Evolutionary conservation across 2,888 invertebrate genomes (phyloP).

Genomic region (Parnassius apollo): DNA sequence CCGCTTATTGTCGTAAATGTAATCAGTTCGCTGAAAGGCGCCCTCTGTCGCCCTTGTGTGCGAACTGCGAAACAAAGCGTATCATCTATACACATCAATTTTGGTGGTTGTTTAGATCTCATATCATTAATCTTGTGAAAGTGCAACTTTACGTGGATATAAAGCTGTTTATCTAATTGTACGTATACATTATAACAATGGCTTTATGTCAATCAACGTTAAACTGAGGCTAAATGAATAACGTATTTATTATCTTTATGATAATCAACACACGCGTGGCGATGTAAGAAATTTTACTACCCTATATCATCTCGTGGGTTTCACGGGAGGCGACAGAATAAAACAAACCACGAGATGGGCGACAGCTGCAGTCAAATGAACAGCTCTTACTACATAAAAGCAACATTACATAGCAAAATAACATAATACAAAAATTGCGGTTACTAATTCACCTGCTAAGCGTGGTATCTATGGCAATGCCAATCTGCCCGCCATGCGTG

Average conservation of each 20-base stretch:
- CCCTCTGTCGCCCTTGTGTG: conserved; percentile 30
- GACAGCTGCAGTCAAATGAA: not conserved
- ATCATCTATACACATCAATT: conserved; percentile 20
- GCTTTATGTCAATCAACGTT: not conserved
- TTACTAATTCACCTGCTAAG: not conserved
- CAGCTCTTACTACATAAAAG: too few species aligned
- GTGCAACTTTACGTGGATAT: conserved; percentile 33
- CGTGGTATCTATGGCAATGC: not conserved
- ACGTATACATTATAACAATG: conserved; percentile 5
- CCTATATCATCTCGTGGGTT: too few species aligned
- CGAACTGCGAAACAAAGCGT: conserved; percentile 35
- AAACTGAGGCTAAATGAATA: conserved; percentile 1
- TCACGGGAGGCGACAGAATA: too few species aligned
- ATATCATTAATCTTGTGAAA: conserved; percentile 49
- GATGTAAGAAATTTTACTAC: too few species aligned
- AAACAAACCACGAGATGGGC: too few species aligned
- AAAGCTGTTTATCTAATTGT: conserved; percentile 31
- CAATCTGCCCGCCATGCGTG: not conserved
- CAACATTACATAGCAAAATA: too few species aligned
- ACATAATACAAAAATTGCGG: too few species aligned
- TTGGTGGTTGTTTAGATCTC: conserved; percentile 31
- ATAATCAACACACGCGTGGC: not conserved
- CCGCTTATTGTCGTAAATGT: conserved; percentile 60
- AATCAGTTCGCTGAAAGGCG: conserved; percentile 40
- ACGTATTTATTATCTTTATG: not conserved